Evolutionary conservation across 2,888 invertebrate species (phyloP), one percentile per base, ranked within the genome.

Genomic region (Sarcophaga caerulescens): DNA sequence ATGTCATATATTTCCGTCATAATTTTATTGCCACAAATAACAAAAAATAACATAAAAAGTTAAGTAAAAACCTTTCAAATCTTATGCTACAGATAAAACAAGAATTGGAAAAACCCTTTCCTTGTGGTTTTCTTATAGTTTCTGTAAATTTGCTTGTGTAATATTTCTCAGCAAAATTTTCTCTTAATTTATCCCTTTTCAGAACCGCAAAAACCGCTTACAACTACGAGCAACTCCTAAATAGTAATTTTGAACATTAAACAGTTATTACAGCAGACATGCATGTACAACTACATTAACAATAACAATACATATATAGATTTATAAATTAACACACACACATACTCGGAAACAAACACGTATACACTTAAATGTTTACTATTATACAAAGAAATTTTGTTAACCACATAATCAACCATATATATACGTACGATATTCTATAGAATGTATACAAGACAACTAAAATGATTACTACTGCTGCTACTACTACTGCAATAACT

Each of bases 171-270:
- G 45, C 65, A 77, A 82, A 82, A 77, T 83, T 83, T 83, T 77
- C 73, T 23, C 23, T 62, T 62, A 73, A 71, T 66, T 77, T 77
- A 71, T 23, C 17, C 57, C 44, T 73, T 77, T 69, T 10, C n/a
- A n/a, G 17, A 8, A 78, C 85, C 85, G 63, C 85, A 85, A n/a
- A 74, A 85, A 81, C 85, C 85, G 85, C 85, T 81, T 65, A 74
- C 85, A 74, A 73, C 60, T 83, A 65, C 68, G 63, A 69, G 77
- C 74, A 85, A 81, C 52, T 47, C 70, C 74, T 62, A 45, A 74
- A 60, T 57, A 23, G 65, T 66, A 66, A 69, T 69, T 73, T 73
- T 63, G 57, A 74, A 81, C 71, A 81, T 81, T 85, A 76, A 35
- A 68, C 81, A 74, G 77, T 85, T 85, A 85, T 81, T 85, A 85